phyloP scores from a whole-genome alignment of 2,888 invertebrate species.

The Crossocerus cetratus region DNA sequence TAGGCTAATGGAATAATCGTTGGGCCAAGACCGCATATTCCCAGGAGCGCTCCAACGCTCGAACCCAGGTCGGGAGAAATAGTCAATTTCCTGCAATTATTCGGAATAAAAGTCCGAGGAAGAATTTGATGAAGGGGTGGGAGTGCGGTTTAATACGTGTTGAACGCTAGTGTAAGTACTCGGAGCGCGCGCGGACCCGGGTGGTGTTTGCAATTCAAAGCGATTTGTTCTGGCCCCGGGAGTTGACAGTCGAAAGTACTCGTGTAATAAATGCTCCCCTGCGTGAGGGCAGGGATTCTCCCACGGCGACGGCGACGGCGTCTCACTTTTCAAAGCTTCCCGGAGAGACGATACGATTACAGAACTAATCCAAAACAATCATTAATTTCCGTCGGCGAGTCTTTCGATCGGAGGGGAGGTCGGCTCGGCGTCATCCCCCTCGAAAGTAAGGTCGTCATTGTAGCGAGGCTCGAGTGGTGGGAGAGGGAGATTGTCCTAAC shows the following conservation, averaged over 20 bases:
- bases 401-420: slow-evolving; percentile 40
- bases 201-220: slow-evolving; percentile 3
- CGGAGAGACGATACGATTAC: slow-evolving; percentile 42
- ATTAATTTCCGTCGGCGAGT: slow-evolving; percentile 52
- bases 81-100: too few species aligned
- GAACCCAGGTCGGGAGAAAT: too few species aligned
- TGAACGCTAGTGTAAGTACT: too few species aligned
- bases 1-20: not conserved
- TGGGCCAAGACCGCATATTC: too few species aligned
- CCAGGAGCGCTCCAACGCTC: too few species aligned
- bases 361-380: slow-evolving; percentile 61
- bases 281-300: not conserved
- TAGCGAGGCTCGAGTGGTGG: slow-evolving; percentile 19
- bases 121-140: too few species aligned
- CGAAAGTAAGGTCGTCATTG: slow-evolving; percentile 27
- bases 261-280: slow-evolving; percentile 34
- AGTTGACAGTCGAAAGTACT: not conserved
- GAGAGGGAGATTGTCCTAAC: slow-evolving; percentile 30
- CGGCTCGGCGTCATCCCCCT: slow-evolving; percentile 31
- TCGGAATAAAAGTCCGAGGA: too few species aligned
- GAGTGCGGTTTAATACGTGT: too few species aligned
- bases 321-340: slow-evolving; percentile 35
- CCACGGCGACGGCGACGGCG: slow-evolving; percentile 3
- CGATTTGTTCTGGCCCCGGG: not conserved
- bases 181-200: not conserved